Conservation (phyloP, 1,140 invertebrate species). For the Ephestia elutella region DNA sequence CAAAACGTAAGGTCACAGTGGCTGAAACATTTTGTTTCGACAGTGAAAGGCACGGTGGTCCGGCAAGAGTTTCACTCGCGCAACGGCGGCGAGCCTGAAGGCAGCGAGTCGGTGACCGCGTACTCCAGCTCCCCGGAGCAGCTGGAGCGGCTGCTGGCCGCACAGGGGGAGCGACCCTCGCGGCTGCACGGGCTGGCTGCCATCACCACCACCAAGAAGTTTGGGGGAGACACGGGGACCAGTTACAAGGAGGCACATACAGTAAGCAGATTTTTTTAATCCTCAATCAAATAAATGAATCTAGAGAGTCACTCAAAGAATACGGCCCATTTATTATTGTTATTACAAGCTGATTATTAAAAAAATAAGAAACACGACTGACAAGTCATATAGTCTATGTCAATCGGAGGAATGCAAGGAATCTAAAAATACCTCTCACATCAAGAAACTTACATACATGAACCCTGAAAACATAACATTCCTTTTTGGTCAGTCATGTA, state of each 20-base stretch:
- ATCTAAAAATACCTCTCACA: no score
- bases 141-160: constrained; percentile 60
- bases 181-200: constrained; percentile 55
- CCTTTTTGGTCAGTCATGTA: no score
- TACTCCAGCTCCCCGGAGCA: constrained; percentile 79
- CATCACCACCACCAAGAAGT: constrained; percentile 65
- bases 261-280: no score
- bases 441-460: no score
- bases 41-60: constrained; percentile 80
- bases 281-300: no score
- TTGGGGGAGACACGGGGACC: constrained; percentile 64
- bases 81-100: constrained; percentile 79
- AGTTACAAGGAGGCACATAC: constrained; percentile 45
- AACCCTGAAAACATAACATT: no score
- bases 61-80: constrained; percentile 79
- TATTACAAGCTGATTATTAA: no score
- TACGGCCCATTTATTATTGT: no score
- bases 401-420: no score
- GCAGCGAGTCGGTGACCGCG: constrained; percentile 78
- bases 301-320: no score
- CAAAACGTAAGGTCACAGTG: not conserved
- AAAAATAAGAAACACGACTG: no score
- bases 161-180: constrained; percentile 48
- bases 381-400: no score
- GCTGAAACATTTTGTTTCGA: not conserved